Conservation (phyloP, 2,113 vertebrate species). For the Choloepus hoffmanni region DNA sequence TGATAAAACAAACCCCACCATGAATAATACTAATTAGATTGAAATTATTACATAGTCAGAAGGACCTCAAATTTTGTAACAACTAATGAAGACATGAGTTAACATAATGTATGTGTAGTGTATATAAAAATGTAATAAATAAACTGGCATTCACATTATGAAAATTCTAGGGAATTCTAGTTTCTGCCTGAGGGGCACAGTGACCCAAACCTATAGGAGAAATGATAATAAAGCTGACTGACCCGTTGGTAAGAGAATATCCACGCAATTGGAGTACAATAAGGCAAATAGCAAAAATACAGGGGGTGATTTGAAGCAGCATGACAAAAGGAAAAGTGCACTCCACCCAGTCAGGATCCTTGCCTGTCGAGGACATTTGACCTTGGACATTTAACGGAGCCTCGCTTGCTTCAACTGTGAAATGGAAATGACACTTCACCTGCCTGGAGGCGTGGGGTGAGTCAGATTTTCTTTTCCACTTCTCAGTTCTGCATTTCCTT, state of each 20-base stretch:
- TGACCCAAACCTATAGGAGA: neutral
- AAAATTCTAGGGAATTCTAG: neutral
- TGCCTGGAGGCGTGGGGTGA: neutral
- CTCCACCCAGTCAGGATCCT: neutral
- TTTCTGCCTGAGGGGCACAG: neutral
- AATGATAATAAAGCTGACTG: neutral
- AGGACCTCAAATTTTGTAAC: neutral
- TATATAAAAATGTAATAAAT: neutral
- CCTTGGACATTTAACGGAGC: neutral
- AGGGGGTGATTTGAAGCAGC: neutral
- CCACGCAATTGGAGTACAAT: neutral
- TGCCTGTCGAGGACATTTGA: neutral
- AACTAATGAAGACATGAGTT: neutral
- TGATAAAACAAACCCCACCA: neutral
- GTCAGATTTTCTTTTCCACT: neutral
- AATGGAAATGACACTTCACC: neutral
- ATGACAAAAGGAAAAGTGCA: neutral
- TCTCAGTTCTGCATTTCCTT: neutral
- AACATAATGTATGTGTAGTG: neutral
- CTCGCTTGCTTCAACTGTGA: neutral
- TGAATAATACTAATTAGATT: neutral
- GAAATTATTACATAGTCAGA: neutral
- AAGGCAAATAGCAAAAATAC: neutral
- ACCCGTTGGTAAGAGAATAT: neutral
- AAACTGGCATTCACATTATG: neutral